Conservation (phyloP, 2,113 vertebrate species). For the Hymenochirus boettgeri region DNA sequence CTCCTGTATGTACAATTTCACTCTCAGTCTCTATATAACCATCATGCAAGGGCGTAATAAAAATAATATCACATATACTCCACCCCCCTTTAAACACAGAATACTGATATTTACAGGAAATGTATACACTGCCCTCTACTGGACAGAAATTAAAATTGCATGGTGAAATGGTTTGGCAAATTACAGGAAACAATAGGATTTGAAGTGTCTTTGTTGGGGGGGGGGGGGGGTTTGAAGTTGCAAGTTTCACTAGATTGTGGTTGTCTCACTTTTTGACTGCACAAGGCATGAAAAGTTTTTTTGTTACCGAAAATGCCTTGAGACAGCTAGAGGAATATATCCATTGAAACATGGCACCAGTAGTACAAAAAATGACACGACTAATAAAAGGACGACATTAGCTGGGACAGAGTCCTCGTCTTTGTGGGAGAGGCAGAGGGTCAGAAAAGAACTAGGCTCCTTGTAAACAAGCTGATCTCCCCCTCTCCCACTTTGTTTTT, state of each 20-base stretch:
- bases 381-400: neutral
- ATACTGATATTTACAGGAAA: constrained; percentile 38
- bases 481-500: constrained; percentile 49
- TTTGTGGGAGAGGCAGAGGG: neutral
- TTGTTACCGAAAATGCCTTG: neutral
- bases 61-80: constrained; percentile 24
- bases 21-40: constrained; percentile 19
- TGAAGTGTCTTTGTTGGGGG: neutral
- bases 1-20: constrained; percentile 20
- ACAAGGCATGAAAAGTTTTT: neutral
- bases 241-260: too few relatives aligned
- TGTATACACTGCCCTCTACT: constrained; percentile 7
- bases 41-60: constrained; percentile 31
- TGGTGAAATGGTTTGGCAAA: too few relatives aligned
- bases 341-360: neutral
- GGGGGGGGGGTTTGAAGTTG: neutral
- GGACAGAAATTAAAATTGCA: neutral
- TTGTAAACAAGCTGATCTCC: constrained; percentile 49
- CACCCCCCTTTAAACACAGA: neutral
- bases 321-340: neutral
- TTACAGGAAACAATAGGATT: too few relatives aligned
- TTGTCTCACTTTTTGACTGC: neutral
- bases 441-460: neutral
- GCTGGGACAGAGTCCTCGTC: neutral
- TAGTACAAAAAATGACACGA: neutral